These are phyloP conservation scores for Drosophila fungiperda DNA, from an alignment of 2,888 invertebrate species.

Conservation along the genomic window DNA sequence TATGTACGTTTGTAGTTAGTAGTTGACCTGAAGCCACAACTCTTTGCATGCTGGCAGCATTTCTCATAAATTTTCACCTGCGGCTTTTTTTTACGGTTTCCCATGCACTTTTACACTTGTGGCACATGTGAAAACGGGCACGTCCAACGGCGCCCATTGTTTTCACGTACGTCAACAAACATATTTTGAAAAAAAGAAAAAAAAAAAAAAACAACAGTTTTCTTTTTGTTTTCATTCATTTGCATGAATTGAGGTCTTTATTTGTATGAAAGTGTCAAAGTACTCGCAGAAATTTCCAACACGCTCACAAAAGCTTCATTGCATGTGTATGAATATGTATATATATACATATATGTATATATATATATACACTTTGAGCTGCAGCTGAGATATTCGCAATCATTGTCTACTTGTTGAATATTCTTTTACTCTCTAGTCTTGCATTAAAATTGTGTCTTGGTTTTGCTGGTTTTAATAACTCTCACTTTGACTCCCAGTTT, in stretches of 20 bases:
- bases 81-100: slow-evolving; percentile 18
- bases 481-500: neutral
- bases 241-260: slow-evolving; percentile 25
- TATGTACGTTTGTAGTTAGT: slow-evolving; percentile 1
- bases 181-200: neutral
- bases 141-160: slow-evolving; percentile 45
- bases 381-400: neutral
- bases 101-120: slow-evolving; percentile 46
- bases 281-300: slow-evolving; percentile 10
- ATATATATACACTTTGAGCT: neutral
- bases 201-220: slow-evolving; percentile 27
- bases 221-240: slow-evolving; percentile 27
- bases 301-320: neutral
- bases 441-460: neutral
- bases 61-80: slow-evolving; percentile 51
- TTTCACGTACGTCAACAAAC: slow-evolving; percentile 6
- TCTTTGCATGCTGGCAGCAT: slow-evolving; percentile 18
- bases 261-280: slow-evolving; percentile 15
- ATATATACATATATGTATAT: neutral
- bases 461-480: neutral
- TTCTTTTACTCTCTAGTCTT: neutral
- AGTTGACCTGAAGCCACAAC: slow-evolving; percentile 6
- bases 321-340: neutral
- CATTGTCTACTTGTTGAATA: neutral
- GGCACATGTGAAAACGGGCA: slow-evolving; percentile 28